These are phyloP conservation scores for Schizaphis graminum DNA, from an alignment of 2,888 invertebrate genomes.

Conservation along the genomic window DNA sequence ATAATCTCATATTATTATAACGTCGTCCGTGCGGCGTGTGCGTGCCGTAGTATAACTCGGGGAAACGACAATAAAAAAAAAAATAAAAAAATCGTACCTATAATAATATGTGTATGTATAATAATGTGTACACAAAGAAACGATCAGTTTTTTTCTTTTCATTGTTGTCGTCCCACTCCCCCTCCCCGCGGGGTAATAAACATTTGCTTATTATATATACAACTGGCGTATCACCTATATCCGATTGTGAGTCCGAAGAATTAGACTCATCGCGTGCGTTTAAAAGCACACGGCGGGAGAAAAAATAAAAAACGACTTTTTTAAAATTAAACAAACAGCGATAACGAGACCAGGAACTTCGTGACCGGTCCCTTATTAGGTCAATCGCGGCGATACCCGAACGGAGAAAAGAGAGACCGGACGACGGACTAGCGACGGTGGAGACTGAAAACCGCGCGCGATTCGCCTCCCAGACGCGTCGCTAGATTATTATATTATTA, in stretches of 20 bases:
- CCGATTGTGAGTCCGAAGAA: neutral
- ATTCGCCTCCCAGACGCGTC: neutral
- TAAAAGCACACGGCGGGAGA: neutral
- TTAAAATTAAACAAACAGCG: neutral
- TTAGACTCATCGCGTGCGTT: constrained; percentile 2
- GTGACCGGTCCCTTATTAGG: constrained; percentile 64
- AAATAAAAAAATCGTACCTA: neutral
- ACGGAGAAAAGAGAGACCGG: constrained; percentile 51
- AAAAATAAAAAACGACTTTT: neutral
- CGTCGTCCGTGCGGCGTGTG: neutral
- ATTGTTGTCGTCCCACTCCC: neutral
- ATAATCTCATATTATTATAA: neutral
- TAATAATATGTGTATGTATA: neutral
- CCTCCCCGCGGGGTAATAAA: neutral
- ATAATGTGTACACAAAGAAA: constrained; percentile 1
- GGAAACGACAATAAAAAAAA: neutral
- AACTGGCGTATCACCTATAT: neutral
- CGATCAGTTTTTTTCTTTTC: constrained; percentile 3
- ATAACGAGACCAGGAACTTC: constrained; percentile 59
- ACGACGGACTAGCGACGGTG: constrained; percentile 10
- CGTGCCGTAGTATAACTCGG: neutral
- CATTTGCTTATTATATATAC: neutral
- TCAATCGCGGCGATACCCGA: constrained; percentile 40
- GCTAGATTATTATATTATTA: neutral
- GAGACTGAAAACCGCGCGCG: constrained; percentile 49